A percentile compares a stretch with the other conserved stretches of the same genome.
Evolutionary conservation across 2,888 invertebrate species (phyloP).

Genomic region (Clivina fossor): DNA sequence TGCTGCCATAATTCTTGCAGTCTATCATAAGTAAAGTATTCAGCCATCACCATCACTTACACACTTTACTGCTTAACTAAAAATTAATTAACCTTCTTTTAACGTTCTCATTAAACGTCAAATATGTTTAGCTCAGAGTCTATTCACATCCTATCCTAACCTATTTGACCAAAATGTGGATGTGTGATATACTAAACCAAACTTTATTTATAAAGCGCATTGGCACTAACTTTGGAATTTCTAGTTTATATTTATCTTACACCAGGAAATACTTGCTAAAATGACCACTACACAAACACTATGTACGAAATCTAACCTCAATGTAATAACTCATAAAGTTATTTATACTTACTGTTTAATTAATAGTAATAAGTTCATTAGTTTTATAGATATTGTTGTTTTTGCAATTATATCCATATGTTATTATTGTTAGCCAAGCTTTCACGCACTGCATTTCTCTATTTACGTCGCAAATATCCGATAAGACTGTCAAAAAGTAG

Average conservation of each 20-base stretch:
- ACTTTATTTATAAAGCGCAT: conserved; percentile 32
- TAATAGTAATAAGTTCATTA: conserved; percentile 7
- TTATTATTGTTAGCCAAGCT: conserved; percentile 1
- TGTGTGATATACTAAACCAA: conserved; percentile 16
- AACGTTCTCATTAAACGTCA: neutral
- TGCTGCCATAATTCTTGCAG: conserved; percentile 70
- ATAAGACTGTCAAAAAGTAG: too few species aligned
- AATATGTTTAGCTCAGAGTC: neutral
- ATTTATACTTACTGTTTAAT: conserved; percentile 12
- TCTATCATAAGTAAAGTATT: conserved; percentile 59
- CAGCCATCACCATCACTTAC: conserved; percentile 52
- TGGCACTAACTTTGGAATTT: conserved; percentile 30
- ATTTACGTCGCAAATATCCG: conserved; percentile 25
- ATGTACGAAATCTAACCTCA: conserved; percentile 23
- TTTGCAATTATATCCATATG: conserved; percentile 17
- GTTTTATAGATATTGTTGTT: neutral
- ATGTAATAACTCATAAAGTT: neutral
- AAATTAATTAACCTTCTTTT: conserved; percentile 7
- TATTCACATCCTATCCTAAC: conserved; percentile 25
- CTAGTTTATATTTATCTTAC: conserved; percentile 29
- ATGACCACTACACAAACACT: conserved; percentile 21
- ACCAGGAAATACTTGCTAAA: conserved; percentile 32
- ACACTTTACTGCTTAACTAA: conserved; percentile 15
- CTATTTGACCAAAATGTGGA: conserved; percentile 19
- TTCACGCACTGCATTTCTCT: conserved; percentile 23